A percentile compares a stretch with the other conserved stretches of the same genome.
Evolutionary conservation across 2,888 invertebrate species (phyloP).

Genomic region (Tetragonisca angustula): DNA sequence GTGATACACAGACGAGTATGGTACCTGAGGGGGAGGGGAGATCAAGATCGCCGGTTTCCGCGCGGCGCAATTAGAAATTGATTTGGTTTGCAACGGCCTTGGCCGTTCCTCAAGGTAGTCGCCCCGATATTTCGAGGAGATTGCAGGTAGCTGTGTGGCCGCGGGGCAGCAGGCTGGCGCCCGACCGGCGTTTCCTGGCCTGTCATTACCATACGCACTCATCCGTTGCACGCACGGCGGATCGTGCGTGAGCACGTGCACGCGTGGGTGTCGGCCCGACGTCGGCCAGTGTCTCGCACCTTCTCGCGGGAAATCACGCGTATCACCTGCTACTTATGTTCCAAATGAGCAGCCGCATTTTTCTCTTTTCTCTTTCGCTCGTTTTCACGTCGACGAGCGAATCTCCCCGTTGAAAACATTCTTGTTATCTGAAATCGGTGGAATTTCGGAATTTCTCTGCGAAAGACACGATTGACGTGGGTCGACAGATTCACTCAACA

Average conservation of each 20-base stretch:
- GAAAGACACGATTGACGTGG: too few species aligned
- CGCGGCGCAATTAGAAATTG: slow-evolving; percentile 51
- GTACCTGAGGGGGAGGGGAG: neutral
- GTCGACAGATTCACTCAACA: too few species aligned
- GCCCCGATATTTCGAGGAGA: slow-evolving; percentile 63
- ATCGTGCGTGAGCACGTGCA: slow-evolving; percentile 77
- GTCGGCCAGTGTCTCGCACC: slow-evolving; percentile 69
- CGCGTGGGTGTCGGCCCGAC: slow-evolving; percentile 76
- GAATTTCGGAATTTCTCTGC: too few species aligned
- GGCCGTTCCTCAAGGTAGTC: slow-evolving; percentile 55
- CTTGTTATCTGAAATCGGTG: too few species aligned
- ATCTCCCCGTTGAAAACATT: too few species aligned
- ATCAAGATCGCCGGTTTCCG: slow-evolving; percentile 12
- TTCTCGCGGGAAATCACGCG: slow-evolving; percentile 42
- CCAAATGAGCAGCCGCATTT: neutral
- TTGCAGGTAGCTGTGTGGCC: slow-evolving; percentile 69
- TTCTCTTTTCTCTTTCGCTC: too few species aligned
- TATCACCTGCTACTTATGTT: slow-evolving; percentile 48
- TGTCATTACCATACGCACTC: slow-evolving; percentile 80
- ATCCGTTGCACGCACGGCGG: slow-evolving; percentile 75
- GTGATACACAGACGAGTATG: neutral
- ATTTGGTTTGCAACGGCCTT: slow-evolving; percentile 45
- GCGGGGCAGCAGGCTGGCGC: slow-evolving; percentile 76
- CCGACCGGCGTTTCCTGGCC: slow-evolving; percentile 77
- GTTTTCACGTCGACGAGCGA: neutral